These are phyloP conservation scores for Brachypalpus laphriformis DNA, from an alignment of 2,888 invertebrate genomes.

Conservation along the genomic window DNA sequence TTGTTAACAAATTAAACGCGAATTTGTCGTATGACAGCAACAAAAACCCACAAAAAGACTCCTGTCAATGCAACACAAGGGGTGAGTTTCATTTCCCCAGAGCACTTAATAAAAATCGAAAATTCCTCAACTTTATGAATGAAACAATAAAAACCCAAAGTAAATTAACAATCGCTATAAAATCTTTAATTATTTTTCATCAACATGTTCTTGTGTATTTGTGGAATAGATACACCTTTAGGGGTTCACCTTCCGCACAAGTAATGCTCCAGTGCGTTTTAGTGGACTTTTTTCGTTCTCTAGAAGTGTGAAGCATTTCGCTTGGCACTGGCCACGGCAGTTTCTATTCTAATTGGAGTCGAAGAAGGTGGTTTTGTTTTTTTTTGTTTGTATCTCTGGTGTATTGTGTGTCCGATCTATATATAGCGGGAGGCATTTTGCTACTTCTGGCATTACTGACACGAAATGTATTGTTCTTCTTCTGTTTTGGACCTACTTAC, in stretches of 20 bases:
- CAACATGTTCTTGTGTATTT: not conserved
- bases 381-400: slow-evolving; percentile 38
- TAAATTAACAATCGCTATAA: slow-evolving; percentile 16
- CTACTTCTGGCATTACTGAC: slow-evolving; percentile 25
- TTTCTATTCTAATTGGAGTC: slow-evolving; percentile 66
- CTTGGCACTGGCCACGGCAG: slow-evolving; percentile 34
- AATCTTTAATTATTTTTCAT: not conserved
- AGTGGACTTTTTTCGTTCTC: not conserved
- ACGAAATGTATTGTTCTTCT: slow-evolving; percentile 24
- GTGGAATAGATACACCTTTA: slow-evolving; percentile 23
- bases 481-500: slow-evolving; percentile 19
- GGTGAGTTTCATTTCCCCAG: slow-evolving; percentile 29
- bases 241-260: not conserved
- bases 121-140: slow-evolving; percentile 47
- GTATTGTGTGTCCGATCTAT: slow-evolving; percentile 55
- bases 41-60: not conserved
- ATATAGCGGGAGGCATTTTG: slow-evolving; percentile 55
- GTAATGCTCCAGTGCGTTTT: slow-evolving; percentile 60
- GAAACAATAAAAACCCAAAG: slow-evolving; percentile 24
- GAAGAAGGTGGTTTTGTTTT: slow-evolving; percentile 60
- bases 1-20: not conserved
- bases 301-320: slow-evolving; percentile 16
- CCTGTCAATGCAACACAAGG: not conserved
- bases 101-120: slow-evolving; percentile 14
- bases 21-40: not conserved